Percentiles rank a stretch among this genome's conserved stretches.
These are phyloP conservation scores for Cirrhinus molitorella DNA, from an alignment of 2,797 vertebrate species.

Conservation along the genomic window DNA sequence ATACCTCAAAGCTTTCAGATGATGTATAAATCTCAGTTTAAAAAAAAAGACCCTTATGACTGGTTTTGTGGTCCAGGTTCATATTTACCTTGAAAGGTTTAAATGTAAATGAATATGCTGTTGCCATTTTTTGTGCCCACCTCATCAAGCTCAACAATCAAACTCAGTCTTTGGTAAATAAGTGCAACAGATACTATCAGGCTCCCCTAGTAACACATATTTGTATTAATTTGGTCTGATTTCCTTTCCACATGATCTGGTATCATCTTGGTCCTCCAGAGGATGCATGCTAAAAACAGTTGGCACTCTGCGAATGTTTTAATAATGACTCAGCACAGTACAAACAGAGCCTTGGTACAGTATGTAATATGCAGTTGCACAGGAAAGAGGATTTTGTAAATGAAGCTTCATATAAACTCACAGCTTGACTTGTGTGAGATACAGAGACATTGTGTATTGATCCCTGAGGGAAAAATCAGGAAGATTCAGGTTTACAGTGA, in stretches of 20 bases:
- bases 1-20: no score
- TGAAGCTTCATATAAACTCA: conserved; percentile 28
- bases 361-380: conserved; percentile 31
- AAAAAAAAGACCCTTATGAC: no score
- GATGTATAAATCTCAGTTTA: no score
- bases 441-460: not conserved
- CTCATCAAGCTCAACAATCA: conserved; percentile 6
- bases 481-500: conserved; percentile 20
- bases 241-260: conserved; percentile 33
- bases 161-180: conserved; percentile 4
- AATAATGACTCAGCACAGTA: conserved; percentile 80
- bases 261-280: conserved; percentile 36
- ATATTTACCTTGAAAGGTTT: not conserved
- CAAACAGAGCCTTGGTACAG: conserved; percentile 45
- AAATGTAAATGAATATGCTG: not conserved
- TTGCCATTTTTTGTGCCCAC: not conserved
- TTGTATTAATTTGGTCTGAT: conserved; percentile 40
- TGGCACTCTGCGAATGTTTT: conserved; percentile 76
- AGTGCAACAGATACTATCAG: conserved; percentile 33
- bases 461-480: conserved; percentile 10
- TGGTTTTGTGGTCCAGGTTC: no score
- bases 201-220: conserved; percentile 46
- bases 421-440: conserved; percentile 46
- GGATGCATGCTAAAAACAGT: conserved; percentile 53
- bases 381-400: conserved; percentile 23